phyloP scores from a whole-genome alignment of 2,888 invertebrate species.

The Tenthredo livida region DNA sequence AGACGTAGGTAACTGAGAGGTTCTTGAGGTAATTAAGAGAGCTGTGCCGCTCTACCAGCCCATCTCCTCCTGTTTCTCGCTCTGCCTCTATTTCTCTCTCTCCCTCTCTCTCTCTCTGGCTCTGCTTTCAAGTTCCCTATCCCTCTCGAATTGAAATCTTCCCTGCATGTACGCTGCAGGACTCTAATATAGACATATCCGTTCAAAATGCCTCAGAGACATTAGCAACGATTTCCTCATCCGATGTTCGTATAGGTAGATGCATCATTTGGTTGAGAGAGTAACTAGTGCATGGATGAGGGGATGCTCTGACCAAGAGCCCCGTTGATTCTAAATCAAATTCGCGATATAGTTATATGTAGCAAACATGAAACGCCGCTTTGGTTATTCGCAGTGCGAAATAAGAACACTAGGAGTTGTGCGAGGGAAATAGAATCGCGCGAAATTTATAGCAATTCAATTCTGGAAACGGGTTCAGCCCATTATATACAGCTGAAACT shows the following conservation, averaged over 20 bases:
- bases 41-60: constrained; percentile 51
- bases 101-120: constrained; percentile 22
- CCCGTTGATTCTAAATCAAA: constrained; percentile 7
- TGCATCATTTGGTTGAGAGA: neutral
- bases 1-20: constrained; percentile 51
- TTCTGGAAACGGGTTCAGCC: neutral
- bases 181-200: neutral
- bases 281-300: constrained; percentile 5
- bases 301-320: neutral
- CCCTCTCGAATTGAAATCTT: constrained; percentile 30
- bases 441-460: constrained; percentile 15
- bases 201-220: constrained; percentile 1
- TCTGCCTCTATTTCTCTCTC: constrained; percentile 41
- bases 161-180: constrained; percentile 47
- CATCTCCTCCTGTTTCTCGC: constrained; percentile 57
- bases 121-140: constrained; percentile 19
- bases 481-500: neutral
- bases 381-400: neutral
- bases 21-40: constrained; percentile 48
- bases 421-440: neutral
- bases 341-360: neutral
- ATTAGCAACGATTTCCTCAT: constrained; percentile 33
- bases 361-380: constrained; percentile 1
- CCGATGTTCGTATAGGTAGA: neutral
- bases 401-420: neutral